phyloP scores from a whole-genome alignment of 2,888 invertebrate genomes.

The Micoletzkya japonica region DNA sequence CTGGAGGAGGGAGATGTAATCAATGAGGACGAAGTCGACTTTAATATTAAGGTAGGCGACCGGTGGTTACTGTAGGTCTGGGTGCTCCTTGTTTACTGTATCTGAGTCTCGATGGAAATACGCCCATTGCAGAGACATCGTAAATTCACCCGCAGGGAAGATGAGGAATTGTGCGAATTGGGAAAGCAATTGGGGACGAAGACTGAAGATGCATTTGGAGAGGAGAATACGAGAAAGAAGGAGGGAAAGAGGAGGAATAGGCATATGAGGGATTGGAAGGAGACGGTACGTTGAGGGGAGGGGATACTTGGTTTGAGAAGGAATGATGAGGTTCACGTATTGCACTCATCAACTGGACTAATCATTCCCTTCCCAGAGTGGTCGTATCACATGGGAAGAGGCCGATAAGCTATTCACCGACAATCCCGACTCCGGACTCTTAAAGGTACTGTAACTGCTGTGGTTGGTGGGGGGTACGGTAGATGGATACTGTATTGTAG shows the following conservation, averaged over 20 bases:
- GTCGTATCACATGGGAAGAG: constrained; percentile 21
- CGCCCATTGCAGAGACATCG: not conserved
- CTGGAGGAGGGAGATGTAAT: too few relatives aligned
- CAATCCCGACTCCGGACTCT: constrained; percentile 14
- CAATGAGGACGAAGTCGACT: not conserved
- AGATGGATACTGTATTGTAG: not conserved
- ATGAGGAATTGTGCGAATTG: too few relatives aligned
- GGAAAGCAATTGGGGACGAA: not conserved
- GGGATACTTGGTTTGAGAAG: too few relatives aligned
- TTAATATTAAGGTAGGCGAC: constrained; percentile 4
- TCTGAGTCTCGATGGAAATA: too few relatives aligned
- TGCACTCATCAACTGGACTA: too few relatives aligned
- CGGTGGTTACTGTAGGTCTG: too few relatives aligned
- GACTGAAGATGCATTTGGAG: not conserved
- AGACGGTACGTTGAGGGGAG: not conserved
- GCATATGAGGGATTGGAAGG: constrained; percentile 4
- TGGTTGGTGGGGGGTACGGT: not conserved
- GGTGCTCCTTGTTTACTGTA: too few relatives aligned
- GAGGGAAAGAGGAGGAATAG: constrained; percentile 7
- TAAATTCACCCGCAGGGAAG: too few relatives aligned
- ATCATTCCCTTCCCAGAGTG: constrained; percentile 4
- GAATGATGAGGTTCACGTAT: too few relatives aligned
- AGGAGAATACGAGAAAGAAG: not conserved
- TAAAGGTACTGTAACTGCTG: not conserved
- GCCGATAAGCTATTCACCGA: constrained; percentile 7